These are phyloP conservation scores for Tokudaia tokunoshimensis DNA, from an alignment of 2,797 vertebrate genomes.

Conservation along the genomic window DNA sequence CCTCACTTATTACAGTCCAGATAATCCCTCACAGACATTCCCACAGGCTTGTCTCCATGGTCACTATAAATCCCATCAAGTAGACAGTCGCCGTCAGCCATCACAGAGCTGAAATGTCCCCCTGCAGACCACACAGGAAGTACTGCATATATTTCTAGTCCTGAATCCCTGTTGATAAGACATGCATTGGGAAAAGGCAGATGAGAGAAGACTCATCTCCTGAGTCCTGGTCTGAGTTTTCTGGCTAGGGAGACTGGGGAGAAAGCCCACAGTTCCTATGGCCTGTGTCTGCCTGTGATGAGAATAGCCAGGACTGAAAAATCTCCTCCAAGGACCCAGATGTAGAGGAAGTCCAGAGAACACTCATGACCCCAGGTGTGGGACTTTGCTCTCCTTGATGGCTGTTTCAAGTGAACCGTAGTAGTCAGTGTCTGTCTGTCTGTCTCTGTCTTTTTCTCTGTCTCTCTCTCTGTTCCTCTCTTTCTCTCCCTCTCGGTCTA, in stretches of 20 bases:
- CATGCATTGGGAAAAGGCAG: too few relatives aligned
- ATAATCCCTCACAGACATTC: neutral
- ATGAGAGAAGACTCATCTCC: too few relatives aligned
- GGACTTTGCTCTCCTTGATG: neutral
- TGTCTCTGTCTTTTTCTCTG: too few relatives aligned
- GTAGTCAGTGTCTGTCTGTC: neutral
- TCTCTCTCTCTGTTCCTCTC: too few relatives aligned
- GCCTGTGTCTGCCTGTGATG: neutral
- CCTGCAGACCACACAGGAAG: too few relatives aligned
- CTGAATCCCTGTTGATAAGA: neutral
- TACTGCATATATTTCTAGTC: neutral
- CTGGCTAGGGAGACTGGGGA: neutral
- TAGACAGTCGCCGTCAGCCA: neutral
- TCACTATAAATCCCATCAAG: neutral
- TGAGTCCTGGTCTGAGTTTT: neutral
- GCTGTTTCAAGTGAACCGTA: neutral
- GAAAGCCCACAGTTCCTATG: fast-evolving
- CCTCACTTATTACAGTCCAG: neutral
- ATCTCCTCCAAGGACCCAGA: fast-evolving
- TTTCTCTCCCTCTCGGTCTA: too few relatives aligned
- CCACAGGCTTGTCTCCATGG: neutral
- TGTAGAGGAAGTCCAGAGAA: too few relatives aligned
- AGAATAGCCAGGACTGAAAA: fast-evolving
- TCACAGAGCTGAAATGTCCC: neutral
- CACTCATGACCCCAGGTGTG: too few relatives aligned